Percentiles rank a stretch among this genome's conserved stretches.
phyloP scores from a whole-genome alignment of 2,113 vertebrate genomes.

The Macaca mulatta region DNA sequence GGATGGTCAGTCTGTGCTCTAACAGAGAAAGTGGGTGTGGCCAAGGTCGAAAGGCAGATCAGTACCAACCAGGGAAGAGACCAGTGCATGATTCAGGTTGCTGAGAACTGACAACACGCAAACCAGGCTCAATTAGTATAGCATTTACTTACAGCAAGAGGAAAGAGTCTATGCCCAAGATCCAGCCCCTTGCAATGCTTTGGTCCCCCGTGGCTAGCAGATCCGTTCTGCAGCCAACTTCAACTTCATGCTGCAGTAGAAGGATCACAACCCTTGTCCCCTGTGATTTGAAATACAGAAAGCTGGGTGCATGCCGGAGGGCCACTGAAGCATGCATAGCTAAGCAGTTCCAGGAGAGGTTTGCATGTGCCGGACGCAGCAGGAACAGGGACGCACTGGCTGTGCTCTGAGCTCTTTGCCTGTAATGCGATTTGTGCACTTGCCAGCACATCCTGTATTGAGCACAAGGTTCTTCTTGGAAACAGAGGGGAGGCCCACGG shows the following conservation, averaged over 20 bases:
- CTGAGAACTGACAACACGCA: not conserved
- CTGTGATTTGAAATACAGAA: not conserved
- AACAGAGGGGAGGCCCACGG: not conserved
- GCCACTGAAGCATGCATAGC: rapidly evolving
- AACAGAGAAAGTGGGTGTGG: not conserved
- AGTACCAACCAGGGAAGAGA: not conserved
- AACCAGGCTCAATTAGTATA: not conserved
- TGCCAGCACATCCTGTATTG: not conserved
- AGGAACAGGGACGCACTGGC: not conserved
- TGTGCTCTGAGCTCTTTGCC: not conserved
- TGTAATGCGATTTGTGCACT: not conserved
- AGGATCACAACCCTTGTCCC: not conserved
- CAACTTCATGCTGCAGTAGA: not conserved
- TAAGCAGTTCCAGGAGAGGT: not conserved
- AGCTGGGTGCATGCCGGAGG: not conserved
- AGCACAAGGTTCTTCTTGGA: not conserved
- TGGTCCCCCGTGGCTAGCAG: not conserved
- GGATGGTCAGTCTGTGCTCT: not conserved
- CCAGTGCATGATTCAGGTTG: not conserved
- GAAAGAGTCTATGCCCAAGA: not conserved
- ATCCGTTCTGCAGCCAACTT: not conserved
- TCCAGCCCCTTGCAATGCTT: not conserved
- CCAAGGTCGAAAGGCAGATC: not conserved
- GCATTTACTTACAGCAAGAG: not conserved
- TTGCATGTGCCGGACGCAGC: not conserved